phyloP scores from a whole-genome alignment of 1,140 invertebrate species.

The Drosophila bocki region DNA sequence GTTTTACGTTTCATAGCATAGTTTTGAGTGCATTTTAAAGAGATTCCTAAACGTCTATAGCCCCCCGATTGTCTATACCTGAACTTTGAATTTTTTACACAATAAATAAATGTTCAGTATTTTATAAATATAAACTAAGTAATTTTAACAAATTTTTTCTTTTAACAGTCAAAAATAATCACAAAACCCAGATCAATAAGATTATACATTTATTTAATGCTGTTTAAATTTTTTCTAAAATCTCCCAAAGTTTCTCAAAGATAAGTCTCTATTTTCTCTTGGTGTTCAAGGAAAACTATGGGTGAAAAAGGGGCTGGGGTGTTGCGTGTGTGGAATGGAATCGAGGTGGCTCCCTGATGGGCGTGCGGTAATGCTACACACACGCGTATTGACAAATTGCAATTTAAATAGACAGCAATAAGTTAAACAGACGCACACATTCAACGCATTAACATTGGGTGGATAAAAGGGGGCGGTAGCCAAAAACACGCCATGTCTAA shows the following conservation, averaged over 20 bases:
- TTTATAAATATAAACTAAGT: too few species aligned
- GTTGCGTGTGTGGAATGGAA: not conserved
- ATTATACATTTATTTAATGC: too few species aligned
- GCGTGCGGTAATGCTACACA: conserved; percentile 46
- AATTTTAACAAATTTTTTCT: too few species aligned
- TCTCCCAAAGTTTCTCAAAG: not conserved
- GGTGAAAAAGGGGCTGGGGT: not conserved
- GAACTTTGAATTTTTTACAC: too few species aligned
- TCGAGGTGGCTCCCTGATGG: conserved; percentile 7
- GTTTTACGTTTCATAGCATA: too few species aligned
- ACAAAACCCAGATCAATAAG: too few species aligned
- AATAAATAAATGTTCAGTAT: too few species aligned
- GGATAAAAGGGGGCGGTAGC: conserved; percentile 10
- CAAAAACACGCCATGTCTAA: conserved; percentile 78
- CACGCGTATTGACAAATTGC: conserved; percentile 79
- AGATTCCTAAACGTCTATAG: too few species aligned
- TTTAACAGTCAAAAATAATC: too few species aligned
- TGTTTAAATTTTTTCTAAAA: too few species aligned
- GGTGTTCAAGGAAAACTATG: conserved; percentile 7
- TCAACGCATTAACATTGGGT: conserved; percentile 12
- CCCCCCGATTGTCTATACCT: too few species aligned
- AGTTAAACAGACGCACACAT: conserved; percentile 73
- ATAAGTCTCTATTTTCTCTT: not conserved
- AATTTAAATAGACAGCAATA: conserved; percentile 83
- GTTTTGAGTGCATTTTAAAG: too few species aligned